phyloP scores from a whole-genome alignment of 2,888 invertebrate genomes.

The Hyposoter didymator region DNA sequence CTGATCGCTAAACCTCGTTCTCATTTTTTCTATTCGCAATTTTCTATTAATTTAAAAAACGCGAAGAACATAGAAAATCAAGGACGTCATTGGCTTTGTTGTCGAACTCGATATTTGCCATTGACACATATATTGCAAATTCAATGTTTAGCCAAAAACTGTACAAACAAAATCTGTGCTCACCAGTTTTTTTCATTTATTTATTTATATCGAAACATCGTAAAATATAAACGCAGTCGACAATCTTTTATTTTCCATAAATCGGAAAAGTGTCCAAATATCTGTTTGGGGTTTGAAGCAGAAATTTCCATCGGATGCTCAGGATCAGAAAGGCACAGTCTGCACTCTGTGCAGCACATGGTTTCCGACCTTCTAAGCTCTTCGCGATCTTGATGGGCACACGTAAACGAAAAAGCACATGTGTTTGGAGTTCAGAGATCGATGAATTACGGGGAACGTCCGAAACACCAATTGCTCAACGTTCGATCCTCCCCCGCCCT shows the following conservation, averaged over 20 bases:
- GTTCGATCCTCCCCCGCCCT: constrained; percentile 5
- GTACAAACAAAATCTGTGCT: neutral
- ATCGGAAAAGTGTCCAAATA: neutral
- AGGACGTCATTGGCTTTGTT: neutral
- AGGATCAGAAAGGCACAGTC: neutral
- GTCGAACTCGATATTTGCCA: neutral
- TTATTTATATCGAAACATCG: neutral
- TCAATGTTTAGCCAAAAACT: neutral
- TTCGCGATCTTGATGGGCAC: neutral
- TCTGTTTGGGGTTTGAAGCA: neutral
- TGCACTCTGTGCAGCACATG: neutral
- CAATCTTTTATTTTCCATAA: neutral
- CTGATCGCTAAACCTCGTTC: neutral
- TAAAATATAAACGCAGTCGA: neutral
- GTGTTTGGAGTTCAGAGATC: constrained; percentile 18
- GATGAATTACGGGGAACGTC: neutral
- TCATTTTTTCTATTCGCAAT: neutral
- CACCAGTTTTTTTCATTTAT: neutral
- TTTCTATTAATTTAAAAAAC: neutral
- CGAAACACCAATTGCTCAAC: constrained; percentile 34
- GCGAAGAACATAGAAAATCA: neutral
- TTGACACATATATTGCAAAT: neutral
- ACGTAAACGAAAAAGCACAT: neutral
- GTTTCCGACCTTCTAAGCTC: neutral
- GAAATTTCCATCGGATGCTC: neutral